Evolutionary conservation across 2,888 invertebrate species (phyloP), one percentile per base, ranked within the genome.

Genomic region (Dexiosoma caninum): DNA sequence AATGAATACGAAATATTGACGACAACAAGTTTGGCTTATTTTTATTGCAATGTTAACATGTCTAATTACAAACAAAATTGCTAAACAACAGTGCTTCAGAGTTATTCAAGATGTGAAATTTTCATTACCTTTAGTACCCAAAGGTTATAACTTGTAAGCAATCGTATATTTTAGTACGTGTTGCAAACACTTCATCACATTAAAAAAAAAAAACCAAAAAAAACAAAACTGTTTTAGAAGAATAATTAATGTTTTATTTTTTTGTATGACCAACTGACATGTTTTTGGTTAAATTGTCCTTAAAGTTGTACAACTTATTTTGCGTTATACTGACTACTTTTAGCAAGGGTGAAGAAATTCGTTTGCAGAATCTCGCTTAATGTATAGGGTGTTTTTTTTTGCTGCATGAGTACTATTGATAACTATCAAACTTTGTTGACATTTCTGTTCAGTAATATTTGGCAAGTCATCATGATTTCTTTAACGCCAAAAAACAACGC

Each of bases 41-140:
- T 16, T 60, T 16, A 37, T 32, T 46, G 46, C 44, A 53, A 46
- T 62, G 62, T 62, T 62, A 40, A 70, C 62, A 70, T 62, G 62
- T 62, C 60, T 55, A 77, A 70, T 70, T 77, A 62, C 60, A 55
- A 62, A 37, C 9, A 46, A 44, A 55, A 62, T 37, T 55, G 46
- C 37, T 27, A 3, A 64, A 46, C 55, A 66, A 49, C 30, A 16
- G 19, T 55, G 40, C 64, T 51, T 42, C 23, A 35, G 76, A 66
- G 62, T 72, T 72, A 76, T 62, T 67, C 67, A 49, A 62, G 72
- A 81, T 76, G 80, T 81, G 80, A 81, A 81, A 81, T 76, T 81
- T 75, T 4, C 59, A 59, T 67, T 40, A 16, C 37, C 27, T 49
- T 37, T 40, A 27, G 16, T 14, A 55, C 5, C 60, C 30, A 46